Evolutionary conservation across 2,888 invertebrate species (phyloP).

Genomic region (Erannis defoliaria): DNA sequence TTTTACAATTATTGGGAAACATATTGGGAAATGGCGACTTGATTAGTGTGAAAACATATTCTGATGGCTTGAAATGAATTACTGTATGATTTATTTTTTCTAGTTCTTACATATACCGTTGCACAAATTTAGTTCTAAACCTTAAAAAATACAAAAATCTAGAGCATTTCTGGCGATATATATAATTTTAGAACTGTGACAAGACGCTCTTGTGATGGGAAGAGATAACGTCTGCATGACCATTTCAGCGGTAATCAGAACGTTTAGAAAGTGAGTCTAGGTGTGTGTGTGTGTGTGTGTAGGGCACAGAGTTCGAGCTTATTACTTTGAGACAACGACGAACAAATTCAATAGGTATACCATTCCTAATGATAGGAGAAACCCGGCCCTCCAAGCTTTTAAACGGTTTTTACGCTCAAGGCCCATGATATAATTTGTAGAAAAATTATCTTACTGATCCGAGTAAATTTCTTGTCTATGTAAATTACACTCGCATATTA

Average conservation of each 20-base stretch:
- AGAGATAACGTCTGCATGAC: no score
- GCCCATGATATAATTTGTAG: not conserved
- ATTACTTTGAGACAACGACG: no score
- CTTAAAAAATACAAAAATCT: not conserved
- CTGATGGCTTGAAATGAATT: constrained; percentile 36
- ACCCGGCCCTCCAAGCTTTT: not conserved
- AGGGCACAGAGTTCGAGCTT: no score
- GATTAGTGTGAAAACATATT: constrained; percentile 59
- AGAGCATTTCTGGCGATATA: no score
- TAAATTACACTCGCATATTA: constrained; percentile 26
- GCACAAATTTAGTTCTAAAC: not conserved
- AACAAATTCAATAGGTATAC: not conserved
- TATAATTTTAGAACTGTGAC: no score
- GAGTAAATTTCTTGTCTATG: constrained; percentile 43
- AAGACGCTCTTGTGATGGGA: no score
- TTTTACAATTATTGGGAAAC: constrained; percentile 58
- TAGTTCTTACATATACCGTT: not conserved
- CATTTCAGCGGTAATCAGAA: no score
- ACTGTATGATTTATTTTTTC: not conserved
- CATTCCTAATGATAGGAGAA: not conserved
- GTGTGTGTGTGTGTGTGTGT: no score
- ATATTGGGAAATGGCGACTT: constrained; percentile 57
- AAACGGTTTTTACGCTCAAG: not conserved
- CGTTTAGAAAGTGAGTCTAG: no score
- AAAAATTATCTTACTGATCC: constrained; percentile 9